phyloP scores from a whole-genome alignment of 2,113 vertebrate species.

The Pogona vitticeps region DNA sequence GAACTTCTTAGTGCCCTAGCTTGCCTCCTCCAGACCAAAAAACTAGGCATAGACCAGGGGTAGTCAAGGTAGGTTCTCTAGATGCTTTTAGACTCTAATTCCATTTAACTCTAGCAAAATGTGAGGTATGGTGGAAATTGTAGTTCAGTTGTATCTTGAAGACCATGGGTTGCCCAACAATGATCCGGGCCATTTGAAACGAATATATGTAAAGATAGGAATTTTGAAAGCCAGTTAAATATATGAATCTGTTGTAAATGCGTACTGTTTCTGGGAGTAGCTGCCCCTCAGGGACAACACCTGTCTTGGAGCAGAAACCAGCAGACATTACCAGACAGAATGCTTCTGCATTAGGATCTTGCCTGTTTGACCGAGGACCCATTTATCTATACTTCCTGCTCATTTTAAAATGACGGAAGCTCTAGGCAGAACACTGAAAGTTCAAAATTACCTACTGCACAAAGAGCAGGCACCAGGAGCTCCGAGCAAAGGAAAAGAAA shows the following conservation, averaged over 20 bases:
- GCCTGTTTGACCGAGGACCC: constrained; percentile 47
- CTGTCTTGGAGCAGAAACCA: constrained; percentile 16
- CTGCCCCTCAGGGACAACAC: constrained; percentile 13
- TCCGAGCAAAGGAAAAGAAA: constrained; percentile 64
- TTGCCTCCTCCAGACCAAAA: neutral
- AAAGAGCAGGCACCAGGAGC: constrained; percentile 26
- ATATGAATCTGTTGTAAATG: neutral
- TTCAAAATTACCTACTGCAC: constrained; percentile 71
- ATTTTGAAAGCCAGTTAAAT: neutral
- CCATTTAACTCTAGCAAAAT: no score
- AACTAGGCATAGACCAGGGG: neutral
- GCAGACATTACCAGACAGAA: constrained; percentile 42
- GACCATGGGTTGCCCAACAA: neutral
- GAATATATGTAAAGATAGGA: neutral
- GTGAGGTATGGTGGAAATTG: no score
- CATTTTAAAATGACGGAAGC: constrained; percentile 43
- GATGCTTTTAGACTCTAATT: no score
- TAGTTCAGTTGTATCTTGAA: neutral
- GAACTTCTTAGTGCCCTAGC: neutral
- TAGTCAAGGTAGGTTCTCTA: neutral
- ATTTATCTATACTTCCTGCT: constrained; percentile 67
- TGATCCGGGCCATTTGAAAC: neutral
- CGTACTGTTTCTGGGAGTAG: constrained; percentile 9
- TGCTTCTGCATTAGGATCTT: neutral
- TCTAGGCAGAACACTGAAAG: constrained; percentile 43